These are phyloP conservation scores for Glyptemys insculpta DNA, from an alignment of 2,797 vertebrate species.

Conservation along the genomic window DNA sequence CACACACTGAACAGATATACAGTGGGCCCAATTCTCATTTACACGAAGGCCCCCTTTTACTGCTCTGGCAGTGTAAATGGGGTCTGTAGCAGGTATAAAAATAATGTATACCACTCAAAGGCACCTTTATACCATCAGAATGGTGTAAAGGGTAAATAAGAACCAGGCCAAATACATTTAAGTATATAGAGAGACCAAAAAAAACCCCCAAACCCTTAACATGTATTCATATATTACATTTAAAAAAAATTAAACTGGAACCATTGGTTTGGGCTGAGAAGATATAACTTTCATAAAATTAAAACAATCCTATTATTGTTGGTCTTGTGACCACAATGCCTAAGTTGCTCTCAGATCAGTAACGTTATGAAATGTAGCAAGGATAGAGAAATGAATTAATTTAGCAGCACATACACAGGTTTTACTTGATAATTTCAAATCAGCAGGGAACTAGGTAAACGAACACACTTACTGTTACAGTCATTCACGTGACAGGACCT, in stretches of 20 bases:
- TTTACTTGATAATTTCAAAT: slow-evolving; percentile 12
- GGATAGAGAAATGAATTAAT: slow-evolving; percentile 1
- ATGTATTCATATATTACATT: neutral
- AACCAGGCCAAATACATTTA: neutral
- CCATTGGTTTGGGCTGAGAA: neutral
- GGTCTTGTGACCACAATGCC: neutral
- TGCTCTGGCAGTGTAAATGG: neutral
- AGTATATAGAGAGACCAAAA: neutral
- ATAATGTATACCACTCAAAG: neutral
- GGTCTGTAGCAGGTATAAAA: neutral
- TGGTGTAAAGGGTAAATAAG: neutral
- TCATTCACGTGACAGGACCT: slow-evolving; percentile 87
- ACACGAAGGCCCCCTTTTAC: neutral
- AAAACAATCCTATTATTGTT: neutral
- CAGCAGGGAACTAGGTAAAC: neutral
- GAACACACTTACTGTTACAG: slow-evolving; percentile 88
- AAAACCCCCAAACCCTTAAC: neutral
- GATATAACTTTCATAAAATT: neutral
- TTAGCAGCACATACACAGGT: neutral
- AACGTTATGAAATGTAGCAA: neutral
- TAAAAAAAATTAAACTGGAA: neutral
- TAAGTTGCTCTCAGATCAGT: neutral
- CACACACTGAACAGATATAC: neutral
- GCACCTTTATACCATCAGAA: neutral
- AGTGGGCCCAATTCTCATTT: slow-evolving; percentile 23